Conservation (phyloP, 1,140 invertebrate genomes). For the Maconellicoccus hirsutus region DNA sequence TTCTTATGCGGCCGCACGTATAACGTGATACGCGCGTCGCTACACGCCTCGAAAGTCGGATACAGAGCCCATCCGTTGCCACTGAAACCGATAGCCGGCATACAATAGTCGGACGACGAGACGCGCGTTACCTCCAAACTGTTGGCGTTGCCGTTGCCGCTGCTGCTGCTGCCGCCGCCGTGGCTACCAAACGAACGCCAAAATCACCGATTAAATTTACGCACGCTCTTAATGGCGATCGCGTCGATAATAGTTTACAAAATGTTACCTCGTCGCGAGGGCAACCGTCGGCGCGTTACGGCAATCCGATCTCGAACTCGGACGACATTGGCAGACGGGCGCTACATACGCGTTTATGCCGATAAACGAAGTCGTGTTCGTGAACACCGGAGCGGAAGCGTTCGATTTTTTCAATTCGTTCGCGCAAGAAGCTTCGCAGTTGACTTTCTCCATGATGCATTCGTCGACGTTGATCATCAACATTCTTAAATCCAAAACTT, state of each 20-base stretch:
- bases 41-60: conserved; percentile 61
- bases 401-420: conserved; percentile 57
- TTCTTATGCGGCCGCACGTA: conserved; percentile 60
- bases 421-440: conserved; percentile 57
- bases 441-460: conserved; percentile 60
- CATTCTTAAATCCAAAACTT: conserved; percentile 55
- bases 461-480: conserved; percentile 79
- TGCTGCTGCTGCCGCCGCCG: too few species aligned
- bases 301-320: conserved; percentile 29
- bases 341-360: conserved; percentile 69
- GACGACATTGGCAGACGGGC: conserved; percentile 56
- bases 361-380: conserved; percentile 80
- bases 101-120: too few species aligned
- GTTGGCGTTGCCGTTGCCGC: too few species aligned
- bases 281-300: conserved; percentile 46
- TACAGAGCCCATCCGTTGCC: conserved; percentile 83
- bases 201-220: too few species aligned
- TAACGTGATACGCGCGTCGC: conserved; percentile 62
- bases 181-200: too few species aligned
- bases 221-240: too few species aligned
- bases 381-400: conserved; percentile 66
- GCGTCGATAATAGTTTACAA: not conserved
- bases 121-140: too few species aligned
- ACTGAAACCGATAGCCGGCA: conserved; percentile 56
- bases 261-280: not conserved